Evolutionary conservation across 2,797 vertebrate genomes (phyloP).

Genomic region (Etheostoma nigrum): DNA sequence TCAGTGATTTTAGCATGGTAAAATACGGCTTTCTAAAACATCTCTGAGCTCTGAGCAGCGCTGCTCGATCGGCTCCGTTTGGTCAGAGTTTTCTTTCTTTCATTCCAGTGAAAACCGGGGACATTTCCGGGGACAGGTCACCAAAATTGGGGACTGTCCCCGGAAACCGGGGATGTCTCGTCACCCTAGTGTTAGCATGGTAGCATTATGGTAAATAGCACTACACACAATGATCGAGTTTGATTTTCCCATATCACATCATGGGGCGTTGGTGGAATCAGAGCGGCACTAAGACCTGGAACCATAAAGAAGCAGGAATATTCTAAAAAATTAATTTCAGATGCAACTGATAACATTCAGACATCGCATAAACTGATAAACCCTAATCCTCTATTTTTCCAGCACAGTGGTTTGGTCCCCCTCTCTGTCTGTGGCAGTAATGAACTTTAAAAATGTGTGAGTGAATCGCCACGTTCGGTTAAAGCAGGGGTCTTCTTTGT

Average conservation of each 20-base stretch:
- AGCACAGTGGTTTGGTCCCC: slow-evolving; percentile 8
- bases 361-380: slow-evolving; percentile 45
- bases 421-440: slow-evolving; percentile 15
- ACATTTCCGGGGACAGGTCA: no score
- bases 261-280: slow-evolving; percentile 6
- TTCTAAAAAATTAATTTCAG: slow-evolving; percentile 45
- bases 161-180: no score
- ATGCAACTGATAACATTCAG: slow-evolving; percentile 53
- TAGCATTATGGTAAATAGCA: not conserved
- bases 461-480: no score
- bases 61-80: no score
- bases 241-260: slow-evolving; percentile 21
- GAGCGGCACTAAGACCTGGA: slow-evolving; percentile 35
- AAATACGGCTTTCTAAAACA: no score
- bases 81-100: no score
- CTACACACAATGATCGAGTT: not conserved
- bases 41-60: no score
- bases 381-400: slow-evolving; percentile 48
- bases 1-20: no score
- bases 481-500: no score
- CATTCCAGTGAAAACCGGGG: no score
- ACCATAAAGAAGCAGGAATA: slow-evolving; percentile 40
- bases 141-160: no score
- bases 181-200: no score
- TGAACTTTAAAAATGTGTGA: slow-evolving; percentile 11